Conservation (phyloP, 1,140 invertebrate species). For the Helicoverpa zea region DNA sequence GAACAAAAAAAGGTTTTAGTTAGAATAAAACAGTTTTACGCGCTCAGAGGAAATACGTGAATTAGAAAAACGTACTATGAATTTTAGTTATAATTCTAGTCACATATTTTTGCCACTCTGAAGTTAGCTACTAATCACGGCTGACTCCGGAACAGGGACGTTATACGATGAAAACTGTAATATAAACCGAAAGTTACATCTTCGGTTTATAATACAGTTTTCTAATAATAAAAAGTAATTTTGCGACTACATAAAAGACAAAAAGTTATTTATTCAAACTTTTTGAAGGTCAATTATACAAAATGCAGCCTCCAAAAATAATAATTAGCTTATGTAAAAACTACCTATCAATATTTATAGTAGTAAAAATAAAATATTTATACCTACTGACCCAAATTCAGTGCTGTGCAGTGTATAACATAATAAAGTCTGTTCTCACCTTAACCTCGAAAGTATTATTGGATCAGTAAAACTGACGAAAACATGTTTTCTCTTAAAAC, state of each 20-base stretch:
- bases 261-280: background rate
- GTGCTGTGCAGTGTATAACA: background rate
- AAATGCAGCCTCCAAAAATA: too few species aligned
- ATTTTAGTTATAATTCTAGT: background rate
- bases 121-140: too few species aligned
- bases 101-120: too few species aligned
- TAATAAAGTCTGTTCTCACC: background rate
- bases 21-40: constrained; percentile 14
- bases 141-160: too few species aligned
- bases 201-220: too few species aligned
- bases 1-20: constrained; percentile 30
- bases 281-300: too few species aligned
- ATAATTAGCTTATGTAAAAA: too few species aligned
- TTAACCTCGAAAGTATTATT: background rate
- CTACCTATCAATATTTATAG: too few species aligned
- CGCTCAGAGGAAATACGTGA: constrained; percentile 26
- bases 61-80: constrained; percentile 17
- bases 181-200: too few species aligned
- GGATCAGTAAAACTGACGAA: background rate
- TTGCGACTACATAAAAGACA: background rate
- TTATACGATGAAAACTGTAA: background rate
- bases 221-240: background rate
- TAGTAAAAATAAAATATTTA: too few species aligned
- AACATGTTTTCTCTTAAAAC: constrained; percentile 21
- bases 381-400: too few species aligned